Base-by-base conservation (phyloP, 2,888 invertebrate species). In the Lissonota sp. region DNA sequence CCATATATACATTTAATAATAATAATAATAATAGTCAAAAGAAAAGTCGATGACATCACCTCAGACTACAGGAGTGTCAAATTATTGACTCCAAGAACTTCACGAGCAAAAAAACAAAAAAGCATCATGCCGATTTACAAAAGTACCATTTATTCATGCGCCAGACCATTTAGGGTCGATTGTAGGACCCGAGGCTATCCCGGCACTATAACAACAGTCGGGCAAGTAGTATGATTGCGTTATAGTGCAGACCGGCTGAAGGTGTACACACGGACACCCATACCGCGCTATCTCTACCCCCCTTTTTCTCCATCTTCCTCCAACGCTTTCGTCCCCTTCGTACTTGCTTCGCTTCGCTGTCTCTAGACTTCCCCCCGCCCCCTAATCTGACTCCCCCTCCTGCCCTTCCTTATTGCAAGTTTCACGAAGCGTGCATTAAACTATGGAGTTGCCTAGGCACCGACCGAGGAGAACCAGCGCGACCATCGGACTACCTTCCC, bases 401-500 rank as follows among this genome's bases (percentile, higher is more conserved):
- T 84, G 86, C 87, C 89, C 88, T 91, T 91, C 91, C 91, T 92
- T 92, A 92, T 91, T 91, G 91, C 91, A 91, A 90, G 91, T 91
- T 91, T 88, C 88, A 90, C 90, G 88, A 87, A 89, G 87, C 91
- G 88, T 90, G 89, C 88, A 92, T 91, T 91, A 91, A 92, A 92
- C 92, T 91, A 91, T 89, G 86, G 91, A 91, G 91, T 91, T 91
- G 91, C 89, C 90, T 89, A 88, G 89, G 87, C 89, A 92, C 90
- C 90, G 91, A 92, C 91, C 90, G 90, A 88, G 82, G 81, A 78
- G 75, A 72, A 60, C 75, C 82, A 66, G 44, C 26, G 84, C 85
- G 79, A 83, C 85, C 85, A 75, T 85, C 81, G 67, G 44, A 72
- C 80, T 86, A 86, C 87, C 88, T 88, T 85, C 88, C 87, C 87